phyloP scores from a whole-genome alignment of 2,888 invertebrate species.

The Petrolisthes cinctipes region DNA sequence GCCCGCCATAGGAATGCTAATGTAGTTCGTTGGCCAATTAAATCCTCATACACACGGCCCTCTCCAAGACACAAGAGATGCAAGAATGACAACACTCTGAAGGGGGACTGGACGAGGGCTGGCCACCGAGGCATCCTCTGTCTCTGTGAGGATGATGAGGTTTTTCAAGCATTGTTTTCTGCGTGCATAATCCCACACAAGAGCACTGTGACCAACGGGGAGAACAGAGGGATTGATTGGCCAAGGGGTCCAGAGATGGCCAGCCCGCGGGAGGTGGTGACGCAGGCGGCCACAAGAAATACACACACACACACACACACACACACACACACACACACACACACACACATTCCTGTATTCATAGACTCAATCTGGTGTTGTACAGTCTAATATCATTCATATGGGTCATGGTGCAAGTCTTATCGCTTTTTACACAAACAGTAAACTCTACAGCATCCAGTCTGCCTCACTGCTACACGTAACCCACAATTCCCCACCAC shows the following conservation, averaged over 20 bases:
- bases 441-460: no score
- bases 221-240: constrained; percentile 34
- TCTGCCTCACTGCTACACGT: no score
- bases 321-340: no score
- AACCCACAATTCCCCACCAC: no score
- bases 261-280: constrained; percentile 13
- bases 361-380: no score
- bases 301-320: no score
- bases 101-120: background rate
- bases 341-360: no score
- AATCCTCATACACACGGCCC: constrained; percentile 15
- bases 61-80: background rate
- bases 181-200: constrained; percentile 25
- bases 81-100: background rate
- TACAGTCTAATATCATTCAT: no score
- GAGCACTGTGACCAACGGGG: constrained; percentile 28
- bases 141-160: background rate
- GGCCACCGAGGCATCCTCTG: background rate
- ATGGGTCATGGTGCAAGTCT: no score
- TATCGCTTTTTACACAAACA: no score
- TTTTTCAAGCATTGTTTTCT: constrained; percentile 36
- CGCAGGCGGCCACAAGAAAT: background rate
- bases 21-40: constrained; percentile 31
- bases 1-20: constrained; percentile 22
- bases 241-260: constrained; percentile 27